Conservation (phyloP, 2,113 vertebrate species). For the Eptesicus fuscus region DNA sequence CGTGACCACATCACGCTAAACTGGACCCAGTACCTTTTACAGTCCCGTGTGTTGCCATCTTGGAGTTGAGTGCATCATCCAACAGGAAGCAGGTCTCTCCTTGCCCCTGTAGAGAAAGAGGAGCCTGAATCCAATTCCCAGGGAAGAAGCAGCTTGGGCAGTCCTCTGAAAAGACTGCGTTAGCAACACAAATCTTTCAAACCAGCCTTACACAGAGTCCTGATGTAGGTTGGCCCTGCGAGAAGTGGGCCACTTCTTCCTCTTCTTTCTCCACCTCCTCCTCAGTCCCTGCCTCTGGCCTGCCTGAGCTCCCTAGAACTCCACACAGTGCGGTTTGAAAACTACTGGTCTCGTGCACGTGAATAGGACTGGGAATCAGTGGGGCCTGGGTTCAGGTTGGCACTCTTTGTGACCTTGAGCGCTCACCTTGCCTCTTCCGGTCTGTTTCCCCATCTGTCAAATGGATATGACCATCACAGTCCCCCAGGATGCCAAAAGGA, state of each 20-base stretch:
- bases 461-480: background rate
- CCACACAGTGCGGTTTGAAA: background rate
- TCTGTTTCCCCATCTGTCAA: background rate
- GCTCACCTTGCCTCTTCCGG: background rate
- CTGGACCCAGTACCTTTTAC: background rate
- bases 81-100: background rate
- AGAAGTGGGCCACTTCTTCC: background rate
- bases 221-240: background rate
- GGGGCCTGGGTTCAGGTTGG: background rate
- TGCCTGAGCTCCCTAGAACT: background rate
- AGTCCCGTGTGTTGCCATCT: background rate
- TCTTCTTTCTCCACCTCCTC: background rate
- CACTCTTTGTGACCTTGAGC: background rate
- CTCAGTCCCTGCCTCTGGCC: background rate
- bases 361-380: background rate
- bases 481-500: background rate
- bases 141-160: background rate
- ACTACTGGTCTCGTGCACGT: background rate
- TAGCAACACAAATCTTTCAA: background rate
- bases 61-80: background rate
- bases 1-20: background rate
- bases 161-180: background rate
- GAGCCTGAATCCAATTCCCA: background rate
- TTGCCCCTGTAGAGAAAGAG: background rate
- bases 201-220: background rate